Evolutionary conservation across 2,888 invertebrate species (phyloP).

Genomic region (Eueremaeus valkanovi): DNA sequence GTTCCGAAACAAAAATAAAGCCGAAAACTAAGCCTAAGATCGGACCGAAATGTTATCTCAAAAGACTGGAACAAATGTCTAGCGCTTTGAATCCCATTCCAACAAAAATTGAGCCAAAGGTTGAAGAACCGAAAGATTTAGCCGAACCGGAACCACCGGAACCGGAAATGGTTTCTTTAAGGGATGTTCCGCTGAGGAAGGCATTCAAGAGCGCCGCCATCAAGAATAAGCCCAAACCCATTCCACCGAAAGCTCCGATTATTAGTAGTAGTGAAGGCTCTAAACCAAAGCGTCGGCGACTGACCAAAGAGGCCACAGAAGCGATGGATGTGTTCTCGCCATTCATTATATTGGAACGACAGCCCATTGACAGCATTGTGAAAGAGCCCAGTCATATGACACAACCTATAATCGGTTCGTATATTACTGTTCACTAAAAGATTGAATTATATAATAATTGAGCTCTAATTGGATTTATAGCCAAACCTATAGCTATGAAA

Average conservation of each 20-base stretch:
- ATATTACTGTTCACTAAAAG: no score
- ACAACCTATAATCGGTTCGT: no score
- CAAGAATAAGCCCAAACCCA: background rate
- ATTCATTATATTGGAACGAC: slow-evolving; percentile 13
- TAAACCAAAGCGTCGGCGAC: background rate
- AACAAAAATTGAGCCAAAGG: no score
- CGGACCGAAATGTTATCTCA: background rate
- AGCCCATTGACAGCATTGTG: no score
- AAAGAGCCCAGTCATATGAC: no score
- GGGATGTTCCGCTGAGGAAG: background rate
- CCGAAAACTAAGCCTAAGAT: background rate
- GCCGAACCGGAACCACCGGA: background rate
- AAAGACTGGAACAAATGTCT: background rate
- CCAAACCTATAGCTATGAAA: background rate
- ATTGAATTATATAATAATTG: no score
- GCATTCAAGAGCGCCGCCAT: background rate
- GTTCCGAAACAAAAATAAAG: no score
- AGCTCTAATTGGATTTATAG: no score
- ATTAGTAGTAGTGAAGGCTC: background rate
- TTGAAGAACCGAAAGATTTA: no score
- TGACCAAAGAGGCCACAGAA: background rate
- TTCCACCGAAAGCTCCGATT: background rate
- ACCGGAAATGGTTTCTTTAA: background rate
- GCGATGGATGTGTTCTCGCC: background rate
- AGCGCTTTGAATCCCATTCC: no score